phyloP scores from a whole-genome alignment of 2,113 vertebrate genomes.

The Galeopterus variegatus region DNA sequence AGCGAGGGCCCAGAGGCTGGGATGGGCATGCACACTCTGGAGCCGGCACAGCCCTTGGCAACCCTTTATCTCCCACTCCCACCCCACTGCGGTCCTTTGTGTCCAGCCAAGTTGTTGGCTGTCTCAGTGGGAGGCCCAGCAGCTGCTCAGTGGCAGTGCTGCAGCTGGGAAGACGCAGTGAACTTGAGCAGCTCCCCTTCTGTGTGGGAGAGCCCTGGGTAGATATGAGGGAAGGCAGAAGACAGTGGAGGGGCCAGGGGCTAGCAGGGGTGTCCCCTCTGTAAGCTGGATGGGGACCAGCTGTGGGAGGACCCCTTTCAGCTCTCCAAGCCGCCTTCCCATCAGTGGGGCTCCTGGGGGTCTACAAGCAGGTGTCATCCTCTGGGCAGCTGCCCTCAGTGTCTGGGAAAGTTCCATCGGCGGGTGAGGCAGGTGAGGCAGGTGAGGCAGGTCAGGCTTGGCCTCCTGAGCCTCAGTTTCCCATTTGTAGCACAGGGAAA shows the following conservation, averaged over 20 bases:
- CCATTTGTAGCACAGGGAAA: too few relatives aligned
- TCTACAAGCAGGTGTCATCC: too few relatives aligned
- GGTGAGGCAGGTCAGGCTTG: too few relatives aligned
- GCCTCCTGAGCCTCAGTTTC: too few relatives aligned
- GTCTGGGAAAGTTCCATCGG: too few relatives aligned
- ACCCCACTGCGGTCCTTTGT: rapidly evolving
- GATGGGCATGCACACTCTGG: rapidly evolving
- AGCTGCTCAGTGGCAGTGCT: rapidly evolving
- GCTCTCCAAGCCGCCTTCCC: neutral
- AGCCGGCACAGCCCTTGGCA: rapidly evolving
- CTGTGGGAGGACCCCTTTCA: neutral
- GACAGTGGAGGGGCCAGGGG: neutral
- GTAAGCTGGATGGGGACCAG: conserved; percentile 43
- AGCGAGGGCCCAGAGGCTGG: neutral
- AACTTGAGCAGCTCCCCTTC: neutral
- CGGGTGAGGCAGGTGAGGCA: too few relatives aligned
- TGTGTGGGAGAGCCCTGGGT: neutral
- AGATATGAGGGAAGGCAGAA: conserved; percentile 25
- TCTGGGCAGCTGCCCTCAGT: too few relatives aligned
- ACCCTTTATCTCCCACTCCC: rapidly evolving
- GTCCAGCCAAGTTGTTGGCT: neutral
- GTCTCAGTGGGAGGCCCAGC: neutral
- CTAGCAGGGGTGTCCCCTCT: neutral
- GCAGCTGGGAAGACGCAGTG: neutral
- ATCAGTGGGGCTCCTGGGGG: rapidly evolving